These are phyloP conservation scores for Ceyx margarethae DNA, from an alignment of 2,113 vertebrate genomes.

Conservation along the genomic window DNA sequence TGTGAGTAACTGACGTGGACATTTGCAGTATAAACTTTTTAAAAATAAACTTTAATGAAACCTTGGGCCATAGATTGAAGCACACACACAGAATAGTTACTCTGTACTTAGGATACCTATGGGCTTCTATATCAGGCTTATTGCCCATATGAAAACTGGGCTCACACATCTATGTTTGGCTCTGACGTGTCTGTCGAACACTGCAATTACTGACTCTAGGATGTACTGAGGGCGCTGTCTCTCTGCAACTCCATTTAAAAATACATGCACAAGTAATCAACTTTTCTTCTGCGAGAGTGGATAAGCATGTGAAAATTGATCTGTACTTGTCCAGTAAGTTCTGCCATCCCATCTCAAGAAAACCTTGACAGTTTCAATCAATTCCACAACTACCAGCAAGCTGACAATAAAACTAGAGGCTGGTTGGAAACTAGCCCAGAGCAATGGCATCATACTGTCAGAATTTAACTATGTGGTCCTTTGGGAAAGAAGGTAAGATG, in stretches of 20 bases:
- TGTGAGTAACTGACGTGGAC: background rate
- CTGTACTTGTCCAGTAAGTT: background rate
- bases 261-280: background rate
- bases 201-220: background rate
- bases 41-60: background rate
- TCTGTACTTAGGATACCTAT: too few relatives aligned
- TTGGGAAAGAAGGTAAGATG: background rate
- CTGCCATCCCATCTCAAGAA: background rate
- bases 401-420: background rate
- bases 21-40: background rate
- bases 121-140: background rate
- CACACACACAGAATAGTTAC: background rate
- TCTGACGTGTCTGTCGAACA: background rate
- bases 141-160: background rate
- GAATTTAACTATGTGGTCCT: background rate
- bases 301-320: background rate
- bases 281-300: background rate
- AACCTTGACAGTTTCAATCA: background rate
- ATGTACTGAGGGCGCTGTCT: background rate
- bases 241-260: background rate
- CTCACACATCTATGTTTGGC: accelerated
- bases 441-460: background rate
- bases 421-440: background rate
- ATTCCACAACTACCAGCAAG: background rate
- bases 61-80: background rate